Base-by-base conservation (phyloP, 1,140 invertebrate species). In the Magallana angulata region DNA sequence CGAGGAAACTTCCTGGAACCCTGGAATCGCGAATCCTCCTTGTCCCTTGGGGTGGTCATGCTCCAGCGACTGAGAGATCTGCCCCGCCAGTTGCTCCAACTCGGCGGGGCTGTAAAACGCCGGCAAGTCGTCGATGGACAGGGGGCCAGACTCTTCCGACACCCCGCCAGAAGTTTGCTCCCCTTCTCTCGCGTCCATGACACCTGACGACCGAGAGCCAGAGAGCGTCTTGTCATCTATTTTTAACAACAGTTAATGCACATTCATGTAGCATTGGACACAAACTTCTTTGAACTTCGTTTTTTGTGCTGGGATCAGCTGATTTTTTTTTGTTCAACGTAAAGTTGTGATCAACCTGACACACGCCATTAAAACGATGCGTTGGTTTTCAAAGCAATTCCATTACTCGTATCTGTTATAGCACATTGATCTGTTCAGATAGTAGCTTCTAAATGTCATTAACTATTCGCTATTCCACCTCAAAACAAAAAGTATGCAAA, bases 401-500 rank as follows among this genome's bases (percentile, higher is more conserved):
- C 68, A 71, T 71, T 30, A 24, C 36, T 18, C 7, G 36, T 48
- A 30, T 62, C 60, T 62, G 14, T 62, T 62, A n/a, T 62, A 62
- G 36, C 30, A 18, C 68, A 71, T 30, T 18, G 68, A 18, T 24
- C 12, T 71, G n/a, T 24, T 48, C 36, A 48, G 36, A 7, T 30
- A 30, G 68, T 71, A 11, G n/a, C 7, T 71, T 71, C 36, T 14
- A 18, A 24, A 24, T 71, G 68, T 71, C 68, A 71, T 71, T 24
- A 30, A 71, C 68, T 30, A 30, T 71, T 62, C 68, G 18, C 24
- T 36, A 71, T 24, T 71, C 36, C 24, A 71, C 68, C 68, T 71
- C 68, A 71, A 71, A 71, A 71, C 68, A 71, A 71, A 71, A 71
- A 71, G 68, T 71, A 71, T 71, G 68, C 68, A 71, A 71, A 71